Evolutionary conservation across 2,113 vertebrate genomes (phyloP), one percentile per base, ranked within the genome.

Genomic region (Tamias sibiricus): DNA sequence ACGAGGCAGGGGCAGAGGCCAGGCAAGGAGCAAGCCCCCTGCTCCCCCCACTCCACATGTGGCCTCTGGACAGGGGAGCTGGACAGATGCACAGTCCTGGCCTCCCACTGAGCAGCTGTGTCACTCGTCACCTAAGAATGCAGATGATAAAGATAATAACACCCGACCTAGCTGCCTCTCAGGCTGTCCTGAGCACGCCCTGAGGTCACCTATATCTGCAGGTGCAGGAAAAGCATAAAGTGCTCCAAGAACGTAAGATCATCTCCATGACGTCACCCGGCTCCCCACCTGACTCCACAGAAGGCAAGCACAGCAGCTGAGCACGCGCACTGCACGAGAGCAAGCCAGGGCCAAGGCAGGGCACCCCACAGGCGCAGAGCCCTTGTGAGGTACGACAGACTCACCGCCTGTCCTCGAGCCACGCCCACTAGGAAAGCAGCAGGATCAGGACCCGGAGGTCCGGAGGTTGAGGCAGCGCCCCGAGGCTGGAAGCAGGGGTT

Each of bases 251-350:
- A 72, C 1, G 19, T 75, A 72, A 59, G 71, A 64, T 4, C 0
- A 24, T 42, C 89, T 69, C 84, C 95, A 92, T 17, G 6, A 28
- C 6, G 2, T 3, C 84, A n/a, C 1, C 66, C 90, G 42, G 8
- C 20, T 47, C 37, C 26, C 24, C 37, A 89, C 72, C 74, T 93
- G 24, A 24, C 32, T 84, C 68, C 91, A 91, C 44, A 5, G 89
- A 83, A 91, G 94, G 95, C 97, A 97, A 98, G 97, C 97, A 85
- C 79, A 91, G 97, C 91, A 96, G 97, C 97, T 74, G 91, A 97
- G 97, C 96, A 88, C 80, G 57, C 79, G 26, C 72, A 80, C 72
- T 76, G 83, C 87, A 62, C 68, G 32, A 59, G 85, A 89, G 69
- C 84, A 96, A 96, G 96, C 96, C 0, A 40, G 42, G 84, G 90